A percentile compares a stretch with the other conserved stretches of the same genome.
Evolutionary conservation across 1,140 invertebrate species (phyloP).

Genomic region (Drosophila bifasciata): DNA sequence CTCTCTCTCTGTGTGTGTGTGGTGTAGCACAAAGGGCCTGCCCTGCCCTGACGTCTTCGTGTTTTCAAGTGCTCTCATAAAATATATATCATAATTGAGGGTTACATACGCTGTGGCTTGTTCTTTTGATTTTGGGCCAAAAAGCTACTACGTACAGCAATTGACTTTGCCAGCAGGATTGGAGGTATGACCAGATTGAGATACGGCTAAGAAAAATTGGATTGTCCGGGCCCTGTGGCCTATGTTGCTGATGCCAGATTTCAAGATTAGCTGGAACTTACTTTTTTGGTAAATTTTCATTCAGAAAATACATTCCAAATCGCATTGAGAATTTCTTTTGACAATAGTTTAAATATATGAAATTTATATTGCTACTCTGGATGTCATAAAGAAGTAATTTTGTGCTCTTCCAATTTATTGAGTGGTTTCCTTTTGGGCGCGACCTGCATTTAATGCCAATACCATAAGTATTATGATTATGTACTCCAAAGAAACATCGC

Average conservation of each 20-base stretch:
- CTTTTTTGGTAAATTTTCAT: too few species aligned
- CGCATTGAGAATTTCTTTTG: not conserved
- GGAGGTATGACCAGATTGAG: slow-evolving; percentile 60
- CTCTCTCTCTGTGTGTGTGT: slow-evolving; percentile 18
- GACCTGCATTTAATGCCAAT: slow-evolving; percentile 70
- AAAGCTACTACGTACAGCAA: slow-evolving; percentile 60
- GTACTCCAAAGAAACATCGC: slow-evolving; percentile 32
- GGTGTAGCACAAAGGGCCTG: too few species aligned
- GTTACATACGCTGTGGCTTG: slow-evolving; percentile 45
- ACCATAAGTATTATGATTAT: slow-evolving; percentile 78
- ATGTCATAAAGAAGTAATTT: slow-evolving; percentile 41
- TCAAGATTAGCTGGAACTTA: not conserved
- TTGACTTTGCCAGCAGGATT: slow-evolving; percentile 47
- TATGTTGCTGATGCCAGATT: slow-evolving; percentile 1
- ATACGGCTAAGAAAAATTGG: slow-evolving; percentile 49
- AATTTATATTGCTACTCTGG: not conserved
- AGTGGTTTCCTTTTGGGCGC: slow-evolving; percentile 38
- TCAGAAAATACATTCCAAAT: too few species aligned
- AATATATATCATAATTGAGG: slow-evolving; percentile 81
- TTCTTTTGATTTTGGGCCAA: slow-evolving; percentile 18
- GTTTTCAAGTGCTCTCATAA: slow-evolving; percentile 72
- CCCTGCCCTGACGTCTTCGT: slow-evolving; percentile 40
- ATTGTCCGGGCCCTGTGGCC: slow-evolving; percentile 2
- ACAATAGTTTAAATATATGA: slow-evolving; percentile 35
- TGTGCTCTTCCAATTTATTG: slow-evolving; percentile 35